Conservation (phyloP, 1,140 invertebrate genomes). For the Drosophila cardini region DNA sequence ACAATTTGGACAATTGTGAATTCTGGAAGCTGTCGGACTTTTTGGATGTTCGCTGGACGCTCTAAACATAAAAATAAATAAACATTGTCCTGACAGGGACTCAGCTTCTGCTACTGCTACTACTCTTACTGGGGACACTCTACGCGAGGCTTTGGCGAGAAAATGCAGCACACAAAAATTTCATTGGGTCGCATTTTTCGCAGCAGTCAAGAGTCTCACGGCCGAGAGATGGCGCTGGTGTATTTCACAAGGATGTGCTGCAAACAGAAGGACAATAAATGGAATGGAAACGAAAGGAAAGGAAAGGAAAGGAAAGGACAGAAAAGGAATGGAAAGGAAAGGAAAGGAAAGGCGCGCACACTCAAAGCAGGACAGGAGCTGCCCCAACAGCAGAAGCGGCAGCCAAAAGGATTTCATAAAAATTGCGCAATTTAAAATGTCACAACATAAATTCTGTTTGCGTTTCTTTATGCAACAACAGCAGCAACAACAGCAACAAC, state of each 20-base stretch:
- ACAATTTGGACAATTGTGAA: conserved; percentile 46
- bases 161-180: conserved; percentile 75
- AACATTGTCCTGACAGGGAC: conserved; percentile 67
- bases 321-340: background rate
- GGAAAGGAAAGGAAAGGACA: too few relatives aligned
- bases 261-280: conserved; percentile 35
- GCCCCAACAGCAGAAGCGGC: conserved; percentile 13
- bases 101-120: background rate
- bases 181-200: conserved; percentile 67
- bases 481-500: conserved; percentile 30
- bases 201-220: conserved; percentile 57
- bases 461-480: conserved; percentile 77
- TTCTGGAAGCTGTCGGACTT: conserved; percentile 57
- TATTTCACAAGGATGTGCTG: conserved; percentile 40
- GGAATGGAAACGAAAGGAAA: too few relatives aligned
- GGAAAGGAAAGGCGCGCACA: conserved; percentile 46
- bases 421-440: conserved; percentile 85
- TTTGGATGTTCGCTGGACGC: conserved; percentile 31
- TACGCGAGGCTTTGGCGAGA: conserved; percentile 33
- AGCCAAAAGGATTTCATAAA: conserved; percentile 83
- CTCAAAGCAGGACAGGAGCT: conserved; percentile 38
- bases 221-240: conserved; percentile 44
- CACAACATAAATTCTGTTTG: conserved; percentile 84
- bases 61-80: conserved; percentile 83
- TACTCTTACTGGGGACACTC: background rate